Percentiles rank a stretch among this genome's conserved stretches.
phyloP scores from a whole-genome alignment of 2,113 vertebrate genomes.

The Sula dactylatra region DNA sequence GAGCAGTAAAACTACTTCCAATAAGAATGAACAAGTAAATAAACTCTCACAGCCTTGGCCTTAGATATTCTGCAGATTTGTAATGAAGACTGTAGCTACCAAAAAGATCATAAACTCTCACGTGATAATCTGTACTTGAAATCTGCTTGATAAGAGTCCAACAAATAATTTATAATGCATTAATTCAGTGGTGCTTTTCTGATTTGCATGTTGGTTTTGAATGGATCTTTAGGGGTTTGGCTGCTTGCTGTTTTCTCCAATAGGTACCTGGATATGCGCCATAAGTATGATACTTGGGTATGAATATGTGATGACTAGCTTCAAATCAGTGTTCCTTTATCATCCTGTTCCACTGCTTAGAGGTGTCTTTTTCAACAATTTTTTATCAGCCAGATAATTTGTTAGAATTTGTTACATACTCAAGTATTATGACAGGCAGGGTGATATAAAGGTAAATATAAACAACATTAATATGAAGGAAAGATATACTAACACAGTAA shows the following conservation, averaged over 20 bases:
- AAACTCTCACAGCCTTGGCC: neutral
- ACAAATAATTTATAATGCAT: neutral
- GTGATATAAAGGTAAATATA: neutral
- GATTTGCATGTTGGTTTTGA: neutral
- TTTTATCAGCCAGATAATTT: neutral
- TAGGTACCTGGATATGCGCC: neutral
- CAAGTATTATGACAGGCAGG: neutral
- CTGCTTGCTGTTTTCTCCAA: neutral
- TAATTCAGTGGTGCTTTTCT: neutral
- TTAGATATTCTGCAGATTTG: neutral
- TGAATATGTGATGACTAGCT: neutral
- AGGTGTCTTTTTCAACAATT: neutral
- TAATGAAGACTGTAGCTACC: neutral
- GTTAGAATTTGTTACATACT: neutral
- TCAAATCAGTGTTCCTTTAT: neutral
- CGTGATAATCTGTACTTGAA: neutral
- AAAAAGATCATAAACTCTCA: neutral
- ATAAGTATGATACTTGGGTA: neutral
- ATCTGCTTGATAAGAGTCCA: neutral
- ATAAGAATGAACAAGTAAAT: neutral
- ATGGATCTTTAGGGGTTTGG: neutral
- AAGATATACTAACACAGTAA: neutral
- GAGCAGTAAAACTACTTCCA: neutral
- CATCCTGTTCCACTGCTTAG: neutral
- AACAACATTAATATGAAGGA: neutral